A percentile compares a stretch with the other conserved stretches of the same genome.
Evolutionary conservation across 2,888 invertebrate species (phyloP).

Genomic region (Punctoribates punctum): DNA sequence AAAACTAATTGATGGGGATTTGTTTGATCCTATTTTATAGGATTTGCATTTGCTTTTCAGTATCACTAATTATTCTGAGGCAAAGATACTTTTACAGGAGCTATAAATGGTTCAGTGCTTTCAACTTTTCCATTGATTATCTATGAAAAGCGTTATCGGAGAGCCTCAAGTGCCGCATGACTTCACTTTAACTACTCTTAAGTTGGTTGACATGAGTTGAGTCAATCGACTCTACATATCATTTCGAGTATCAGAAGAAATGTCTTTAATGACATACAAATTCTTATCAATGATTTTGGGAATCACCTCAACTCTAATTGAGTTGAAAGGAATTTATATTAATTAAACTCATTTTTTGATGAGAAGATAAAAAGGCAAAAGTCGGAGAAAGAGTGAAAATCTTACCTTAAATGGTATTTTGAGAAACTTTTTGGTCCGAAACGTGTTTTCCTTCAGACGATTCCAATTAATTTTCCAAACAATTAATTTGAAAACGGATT

Average conservation of each 20-base stretch:
- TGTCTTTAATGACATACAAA: background rate
- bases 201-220: slow-evolving; percentile 1
- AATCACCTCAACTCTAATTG: background rate
- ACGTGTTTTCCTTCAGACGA: too few species aligned
- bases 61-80: slow-evolving; percentile 10
- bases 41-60: background rate
- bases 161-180: slow-evolving; percentile 5
- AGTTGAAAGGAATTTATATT: background rate
- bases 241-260: background rate
- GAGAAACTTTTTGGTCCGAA: too few species aligned
- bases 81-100: slow-evolving; percentile 14
- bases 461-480: too few species aligned
- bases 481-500: background rate
- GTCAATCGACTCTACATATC: background rate
- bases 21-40: background rate
- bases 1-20: background rate
- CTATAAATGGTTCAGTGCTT: slow-evolving; percentile 2
- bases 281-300: background rate
- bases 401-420: too few species aligned
- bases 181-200: background rate
- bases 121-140: slow-evolving; percentile 1
- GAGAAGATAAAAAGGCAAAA: background rate
- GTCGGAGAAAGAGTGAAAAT: background rate
- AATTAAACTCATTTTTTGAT: background rate
- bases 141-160: background rate